Conservation (phyloP, 2,888 invertebrate species). For the Drosophila nr. perissopoda region DNA sequence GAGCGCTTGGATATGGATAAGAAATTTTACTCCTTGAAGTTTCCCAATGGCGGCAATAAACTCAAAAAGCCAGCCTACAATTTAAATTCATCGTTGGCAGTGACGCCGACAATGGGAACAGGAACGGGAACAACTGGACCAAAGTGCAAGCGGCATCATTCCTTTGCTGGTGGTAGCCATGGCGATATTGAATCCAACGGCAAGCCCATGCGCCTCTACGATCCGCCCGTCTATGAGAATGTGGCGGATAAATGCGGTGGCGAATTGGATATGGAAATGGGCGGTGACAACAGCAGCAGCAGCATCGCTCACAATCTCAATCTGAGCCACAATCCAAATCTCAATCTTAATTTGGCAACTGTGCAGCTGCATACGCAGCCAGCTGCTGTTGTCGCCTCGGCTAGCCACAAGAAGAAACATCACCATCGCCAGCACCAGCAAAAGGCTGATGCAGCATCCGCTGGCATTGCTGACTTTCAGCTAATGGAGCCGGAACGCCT, state of each 20-base stretch:
- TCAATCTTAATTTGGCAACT: constrained; percentile 60
- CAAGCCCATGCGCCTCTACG: constrained; percentile 82
- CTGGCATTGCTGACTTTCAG: constrained; percentile 69
- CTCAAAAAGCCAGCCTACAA: constrained; percentile 51
- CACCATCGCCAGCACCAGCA: constrained; percentile 83
- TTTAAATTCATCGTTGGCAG: constrained; percentile 54
- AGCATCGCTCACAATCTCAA: constrained; percentile 31
- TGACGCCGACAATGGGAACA: constrained; percentile 43
- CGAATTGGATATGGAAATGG: constrained; percentile 62
- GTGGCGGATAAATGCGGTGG: constrained; percentile 86
- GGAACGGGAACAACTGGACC: constrained; percentile 36
- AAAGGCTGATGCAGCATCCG: constrained; percentile 63
- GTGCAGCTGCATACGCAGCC: constrained; percentile 75
- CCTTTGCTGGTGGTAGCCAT: constrained; percentile 84
- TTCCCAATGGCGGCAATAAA: constrained; percentile 60
- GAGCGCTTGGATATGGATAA: constrained; percentile 78
- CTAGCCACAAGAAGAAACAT: constrained; percentile 81
- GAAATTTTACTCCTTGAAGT: constrained; percentile 84
- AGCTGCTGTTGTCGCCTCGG: constrained; percentile 59
- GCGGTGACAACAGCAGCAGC: constrained; percentile 55
- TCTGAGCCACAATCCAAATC: constrained; percentile 21
- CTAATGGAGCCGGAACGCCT: constrained; percentile 83
- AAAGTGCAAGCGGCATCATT: constrained; percentile 85
- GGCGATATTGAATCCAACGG: constrained; percentile 81
- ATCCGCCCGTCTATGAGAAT: constrained; percentile 87